These are phyloP conservation scores for Drosophila paramelanica DNA, from an alignment of 2,888 invertebrate genomes.

Conservation along the genomic window DNA sequence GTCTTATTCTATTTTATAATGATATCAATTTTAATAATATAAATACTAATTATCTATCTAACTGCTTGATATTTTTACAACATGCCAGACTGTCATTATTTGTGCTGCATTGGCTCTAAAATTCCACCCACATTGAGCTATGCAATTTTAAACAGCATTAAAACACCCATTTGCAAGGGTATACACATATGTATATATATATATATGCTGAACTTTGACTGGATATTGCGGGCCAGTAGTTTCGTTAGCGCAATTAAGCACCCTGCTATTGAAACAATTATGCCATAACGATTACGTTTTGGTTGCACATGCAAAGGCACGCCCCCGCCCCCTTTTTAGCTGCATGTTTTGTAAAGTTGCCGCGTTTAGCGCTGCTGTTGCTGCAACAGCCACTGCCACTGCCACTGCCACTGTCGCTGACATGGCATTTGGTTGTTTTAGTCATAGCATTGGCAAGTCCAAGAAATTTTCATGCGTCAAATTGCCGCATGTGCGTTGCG, in stretches of 20 bases:
- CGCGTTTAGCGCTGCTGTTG: constrained; percentile 62
- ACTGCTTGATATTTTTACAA: too few species aligned
- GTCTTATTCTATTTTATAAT: too few species aligned
- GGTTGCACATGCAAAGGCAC: constrained; percentile 65
- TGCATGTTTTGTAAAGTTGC: constrained; percentile 63
- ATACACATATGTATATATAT: background rate
- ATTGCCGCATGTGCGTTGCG: constrained; percentile 73
- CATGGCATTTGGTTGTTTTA: constrained; percentile 50
- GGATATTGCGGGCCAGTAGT: constrained; percentile 27
- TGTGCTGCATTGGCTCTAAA: too few species aligned
- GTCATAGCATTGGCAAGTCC: constrained; percentile 40
- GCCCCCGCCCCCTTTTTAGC: constrained; percentile 10
- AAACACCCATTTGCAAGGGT: background rate
- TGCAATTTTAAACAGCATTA: background rate
- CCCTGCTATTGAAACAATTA: constrained; percentile 75
- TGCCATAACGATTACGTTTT: constrained; percentile 74
- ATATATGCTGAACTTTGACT: constrained; percentile 65
- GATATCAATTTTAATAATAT: too few species aligned
- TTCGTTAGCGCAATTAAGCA: constrained; percentile 70
- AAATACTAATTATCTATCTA: too few species aligned
- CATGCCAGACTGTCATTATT: too few species aligned
- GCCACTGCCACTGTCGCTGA: constrained; percentile 39
- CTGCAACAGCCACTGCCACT: constrained; percentile 16
- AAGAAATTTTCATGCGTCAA: constrained; percentile 78
- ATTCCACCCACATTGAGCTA: too few species aligned